phyloP scores from a whole-genome alignment of 2,888 invertebrate species.

The Lottia gigantea region DNA sequence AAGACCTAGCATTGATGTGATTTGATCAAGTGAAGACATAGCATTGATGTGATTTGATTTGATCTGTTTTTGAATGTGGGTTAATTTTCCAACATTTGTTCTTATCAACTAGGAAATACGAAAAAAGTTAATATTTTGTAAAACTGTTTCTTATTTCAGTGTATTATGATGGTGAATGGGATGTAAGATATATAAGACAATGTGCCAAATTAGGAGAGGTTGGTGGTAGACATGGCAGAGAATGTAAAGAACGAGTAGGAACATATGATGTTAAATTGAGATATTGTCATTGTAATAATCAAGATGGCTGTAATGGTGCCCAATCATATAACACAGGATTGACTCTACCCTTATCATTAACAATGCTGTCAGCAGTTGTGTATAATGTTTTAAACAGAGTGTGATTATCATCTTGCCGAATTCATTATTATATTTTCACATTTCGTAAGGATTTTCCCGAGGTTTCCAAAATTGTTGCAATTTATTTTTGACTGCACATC shows the following conservation, averaged over 20 bases:
- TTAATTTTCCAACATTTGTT: no score
- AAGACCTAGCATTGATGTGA: no score
- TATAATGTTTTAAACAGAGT: neutral
- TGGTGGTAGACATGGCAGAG: constrained; percentile 63
- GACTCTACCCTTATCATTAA: neutral
- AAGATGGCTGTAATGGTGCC: constrained; percentile 66
- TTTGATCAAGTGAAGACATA: no score
- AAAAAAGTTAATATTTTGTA: no score
- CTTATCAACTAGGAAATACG: no score
- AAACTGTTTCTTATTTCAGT: constrained; percentile 46
- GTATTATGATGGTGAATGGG: constrained; percentile 65
- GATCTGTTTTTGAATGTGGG: no score
- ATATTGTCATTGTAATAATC: constrained; percentile 68
- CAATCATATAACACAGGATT: neutral
- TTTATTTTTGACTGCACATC: no score
- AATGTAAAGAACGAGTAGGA: constrained; percentile 65
- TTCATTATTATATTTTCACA: no score
- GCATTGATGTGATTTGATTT: no score
- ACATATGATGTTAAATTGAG: constrained; percentile 65
- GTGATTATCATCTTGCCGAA: neutral
- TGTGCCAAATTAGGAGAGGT: constrained; percentile 65
- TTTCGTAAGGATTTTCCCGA: no score
- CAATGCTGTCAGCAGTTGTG: neutral
- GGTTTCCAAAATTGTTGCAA: no score
- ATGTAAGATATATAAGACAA: constrained; percentile 66